A percentile compares a stretch with the other conserved stretches of the same genome.
Evolutionary conservation across 1,140 invertebrate genomes (phyloP).

Genomic region (Drosophila micromelanica): DNA sequence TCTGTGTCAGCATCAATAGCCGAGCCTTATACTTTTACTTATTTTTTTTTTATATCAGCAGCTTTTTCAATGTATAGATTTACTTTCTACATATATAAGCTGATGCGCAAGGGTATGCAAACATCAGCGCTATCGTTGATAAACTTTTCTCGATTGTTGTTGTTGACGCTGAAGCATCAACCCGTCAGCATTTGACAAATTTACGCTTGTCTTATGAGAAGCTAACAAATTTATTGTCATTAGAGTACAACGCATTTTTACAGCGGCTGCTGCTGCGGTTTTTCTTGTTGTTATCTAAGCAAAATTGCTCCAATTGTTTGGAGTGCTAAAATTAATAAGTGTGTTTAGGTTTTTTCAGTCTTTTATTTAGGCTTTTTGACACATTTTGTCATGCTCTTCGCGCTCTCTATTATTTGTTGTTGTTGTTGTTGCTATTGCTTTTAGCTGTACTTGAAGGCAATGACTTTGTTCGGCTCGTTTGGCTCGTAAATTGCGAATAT

Average conservation of each 20-base stretch:
- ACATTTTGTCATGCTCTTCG: constrained; percentile 60
- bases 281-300: constrained; percentile 45
- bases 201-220: constrained; percentile 34
- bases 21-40: no score
- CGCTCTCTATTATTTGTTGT: constrained; percentile 27
- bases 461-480: constrained; percentile 41
- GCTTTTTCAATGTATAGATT: neutral
- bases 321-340: constrained; percentile 75
- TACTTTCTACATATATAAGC: neutral
- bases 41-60: neutral
- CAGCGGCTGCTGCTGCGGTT: constrained; percentile 18
- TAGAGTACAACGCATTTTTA: constrained; percentile 34
- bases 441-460: constrained; percentile 49
- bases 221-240: constrained; percentile 57
- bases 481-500: constrained; percentile 21
- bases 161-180: constrained; percentile 30
- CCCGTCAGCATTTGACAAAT: constrained; percentile 46
- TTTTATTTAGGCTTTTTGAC: constrained; percentile 50
- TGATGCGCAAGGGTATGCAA: constrained; percentile 4
- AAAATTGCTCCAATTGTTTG: constrained; percentile 76
- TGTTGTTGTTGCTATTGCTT: constrained; percentile 1
- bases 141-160: constrained; percentile 5
- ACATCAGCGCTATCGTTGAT: constrained; percentile 8
- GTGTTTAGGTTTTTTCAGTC: constrained; percentile 56
- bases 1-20: no score